Percentiles rank a stretch among this genome's conserved stretches.
Evolutionary conservation across 2,888 invertebrate genomes (phyloP).

Genomic region (Caenorhabditis virilis): DNA sequence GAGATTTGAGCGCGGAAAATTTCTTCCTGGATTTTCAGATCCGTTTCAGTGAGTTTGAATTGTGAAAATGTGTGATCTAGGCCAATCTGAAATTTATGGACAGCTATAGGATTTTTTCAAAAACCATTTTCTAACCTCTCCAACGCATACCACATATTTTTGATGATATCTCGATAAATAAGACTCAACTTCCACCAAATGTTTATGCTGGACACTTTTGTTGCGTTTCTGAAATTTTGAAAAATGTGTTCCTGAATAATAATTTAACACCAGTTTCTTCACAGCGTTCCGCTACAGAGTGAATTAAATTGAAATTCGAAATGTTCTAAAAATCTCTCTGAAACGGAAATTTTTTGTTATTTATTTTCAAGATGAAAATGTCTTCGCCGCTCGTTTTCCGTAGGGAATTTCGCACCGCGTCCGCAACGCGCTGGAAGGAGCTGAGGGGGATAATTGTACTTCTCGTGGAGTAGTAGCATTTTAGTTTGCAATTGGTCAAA

Average conservation of each 20-base stretch:
- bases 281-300: background rate
- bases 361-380: too few relatives aligned
- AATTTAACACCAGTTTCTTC: background rate
- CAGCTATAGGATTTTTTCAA: background rate
- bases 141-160: slow-evolving; percentile 68
- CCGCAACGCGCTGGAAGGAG: too few relatives aligned
- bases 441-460: too few relatives aligned
- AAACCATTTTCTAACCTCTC: slow-evolving; percentile 66
- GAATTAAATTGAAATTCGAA: too few relatives aligned
- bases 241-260: slow-evolving; percentile 10
- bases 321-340: too few relatives aligned
- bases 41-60: slow-evolving; percentile 65
- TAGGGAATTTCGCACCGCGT: too few relatives aligned
- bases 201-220: slow-evolving; percentile 52
- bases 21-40: slow-evolving; percentile 69
- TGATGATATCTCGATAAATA: slow-evolving; percentile 66
- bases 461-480: too few relatives aligned
- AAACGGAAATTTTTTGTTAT: too few relatives aligned
- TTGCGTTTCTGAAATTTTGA: slow-evolving; percentile 37
- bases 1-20: slow-evolving; percentile 69
- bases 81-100: slow-evolving; percentile 68
- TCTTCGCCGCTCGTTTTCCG: too few relatives aligned
- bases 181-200: slow-evolving; percentile 67
- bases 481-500: too few relatives aligned
- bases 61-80: slow-evolving; percentile 70